phyloP scores from a whole-genome alignment of 30 jellyfish, hydroid and myxozoan genomes.

The Pseudorhiza aurosa region DNA sequence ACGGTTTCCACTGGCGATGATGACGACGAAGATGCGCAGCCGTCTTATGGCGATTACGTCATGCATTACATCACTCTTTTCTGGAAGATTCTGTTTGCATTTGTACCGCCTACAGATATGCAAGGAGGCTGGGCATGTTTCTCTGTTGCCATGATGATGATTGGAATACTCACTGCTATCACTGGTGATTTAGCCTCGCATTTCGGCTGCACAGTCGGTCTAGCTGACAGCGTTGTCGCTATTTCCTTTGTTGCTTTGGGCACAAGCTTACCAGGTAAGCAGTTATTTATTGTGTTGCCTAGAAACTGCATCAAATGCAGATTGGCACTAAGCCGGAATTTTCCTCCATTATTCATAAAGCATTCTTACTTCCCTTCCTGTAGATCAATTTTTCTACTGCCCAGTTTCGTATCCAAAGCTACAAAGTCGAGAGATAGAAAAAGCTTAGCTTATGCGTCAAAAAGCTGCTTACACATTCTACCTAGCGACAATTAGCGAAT shows the following conservation, averaged over 20 bases:
- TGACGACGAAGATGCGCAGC: constrained; percentile 89
- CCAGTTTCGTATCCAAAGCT: too few relatives aligned
- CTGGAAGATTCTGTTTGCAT: constrained; percentile 93
- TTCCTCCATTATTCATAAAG: too few relatives aligned
- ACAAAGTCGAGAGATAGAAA: too few relatives aligned
- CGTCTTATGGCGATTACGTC: constrained; percentile 92
- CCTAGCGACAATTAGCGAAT: too few relatives aligned
- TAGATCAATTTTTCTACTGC: too few relatives aligned
- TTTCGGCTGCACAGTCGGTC: constrained; percentile 98
- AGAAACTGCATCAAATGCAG: too few relatives aligned
- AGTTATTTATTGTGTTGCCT: too few relatives aligned
- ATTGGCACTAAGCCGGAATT: too few relatives aligned
- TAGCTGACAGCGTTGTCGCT: constrained; percentile 99
- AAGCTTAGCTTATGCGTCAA: too few relatives aligned
- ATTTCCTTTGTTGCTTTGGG: constrained; percentile 97
- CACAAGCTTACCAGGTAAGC: constrained; percentile 96
- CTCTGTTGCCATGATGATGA: constrained; percentile 76
- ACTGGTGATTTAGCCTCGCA: constrained; percentile 98
- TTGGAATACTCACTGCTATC: constrained; percentile 89
- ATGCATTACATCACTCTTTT: constrained; percentile 95
- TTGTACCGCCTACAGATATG: constrained; percentile 96
- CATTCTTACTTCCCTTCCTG: too few relatives aligned
- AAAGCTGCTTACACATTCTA: too few relatives aligned
- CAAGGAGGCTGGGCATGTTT: constrained; percentile 99
- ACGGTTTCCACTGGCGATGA: constrained; percentile 89